Conservation (phyloP, 2,113 vertebrate genomes). For the Chroicocephalus ridibundus region DNA sequence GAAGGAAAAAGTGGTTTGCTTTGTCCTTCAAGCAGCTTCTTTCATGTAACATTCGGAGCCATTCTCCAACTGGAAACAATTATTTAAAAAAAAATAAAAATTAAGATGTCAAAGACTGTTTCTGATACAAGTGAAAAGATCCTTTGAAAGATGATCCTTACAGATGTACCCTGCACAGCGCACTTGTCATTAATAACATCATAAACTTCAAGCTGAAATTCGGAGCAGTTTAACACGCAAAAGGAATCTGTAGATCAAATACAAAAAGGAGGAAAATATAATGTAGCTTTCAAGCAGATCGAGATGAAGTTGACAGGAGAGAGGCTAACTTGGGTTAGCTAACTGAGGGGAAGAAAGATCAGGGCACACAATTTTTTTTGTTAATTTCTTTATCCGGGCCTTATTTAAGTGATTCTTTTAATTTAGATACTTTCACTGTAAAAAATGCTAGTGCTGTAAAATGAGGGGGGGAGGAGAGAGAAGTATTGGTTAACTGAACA, state of each 20-base stretch:
- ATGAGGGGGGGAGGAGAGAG: background rate
- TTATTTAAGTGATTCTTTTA: background rate
- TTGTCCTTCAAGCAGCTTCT: background rate
- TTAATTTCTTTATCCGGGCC: background rate
- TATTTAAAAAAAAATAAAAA: background rate
- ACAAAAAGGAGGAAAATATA: slow-evolving; percentile 30
- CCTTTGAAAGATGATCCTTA: slow-evolving; percentile 26
- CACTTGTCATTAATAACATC: slow-evolving; percentile 26
- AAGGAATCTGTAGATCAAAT: slow-evolving; percentile 30
- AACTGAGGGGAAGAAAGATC: background rate
- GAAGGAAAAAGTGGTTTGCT: background rate
- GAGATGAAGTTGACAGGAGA: background rate
- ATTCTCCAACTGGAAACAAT: background rate
- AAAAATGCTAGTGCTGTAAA: background rate
- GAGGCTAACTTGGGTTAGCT: slow-evolving; percentile 11
- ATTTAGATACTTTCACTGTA: background rate
- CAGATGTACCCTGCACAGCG: slow-evolving; percentile 9
- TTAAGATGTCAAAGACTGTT: slow-evolving; percentile 1
- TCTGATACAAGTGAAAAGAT: slow-evolving; percentile 7
- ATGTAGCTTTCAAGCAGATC: slow-evolving; percentile 17
- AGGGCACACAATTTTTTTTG: background rate
- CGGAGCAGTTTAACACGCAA: slow-evolving; percentile 25
- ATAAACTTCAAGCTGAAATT: slow-evolving; percentile 44
- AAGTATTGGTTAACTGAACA: background rate
- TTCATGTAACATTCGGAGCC: background rate